These are phyloP conservation scores for Agrotis segetum DNA, from an alignment of 2,888 invertebrate species.

Conservation along the genomic window DNA sequence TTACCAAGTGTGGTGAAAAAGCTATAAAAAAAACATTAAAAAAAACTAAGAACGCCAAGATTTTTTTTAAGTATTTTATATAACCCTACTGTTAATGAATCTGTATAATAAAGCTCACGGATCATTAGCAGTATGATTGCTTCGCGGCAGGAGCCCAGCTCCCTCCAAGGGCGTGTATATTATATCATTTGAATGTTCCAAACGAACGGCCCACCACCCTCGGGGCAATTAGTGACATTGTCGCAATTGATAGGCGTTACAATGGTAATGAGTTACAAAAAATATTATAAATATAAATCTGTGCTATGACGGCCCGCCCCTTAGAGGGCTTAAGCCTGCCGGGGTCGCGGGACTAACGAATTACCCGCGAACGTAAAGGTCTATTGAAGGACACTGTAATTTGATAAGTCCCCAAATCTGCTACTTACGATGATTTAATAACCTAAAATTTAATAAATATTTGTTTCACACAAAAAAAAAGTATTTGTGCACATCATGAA, in stretches of 20 bases:
- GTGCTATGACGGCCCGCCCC: neutral
- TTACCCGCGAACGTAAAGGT: too few relatives aligned
- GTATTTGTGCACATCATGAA: too few relatives aligned
- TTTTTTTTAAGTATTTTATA: neutral
- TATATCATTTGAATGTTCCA: constrained; percentile 75
- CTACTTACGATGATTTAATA: too few relatives aligned
- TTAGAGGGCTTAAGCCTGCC: too few relatives aligned
- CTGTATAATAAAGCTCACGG: constrained; percentile 30
- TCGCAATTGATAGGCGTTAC: constrained; percentile 8
- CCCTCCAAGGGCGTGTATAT: constrained; percentile 66
- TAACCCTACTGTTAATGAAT: constrained; percentile 31
- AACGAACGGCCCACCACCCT: constrained; percentile 75
- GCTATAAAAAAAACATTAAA: too few relatives aligned
- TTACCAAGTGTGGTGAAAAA: too few relatives aligned
- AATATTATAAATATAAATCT: neutral
- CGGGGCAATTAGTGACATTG: constrained; percentile 42
- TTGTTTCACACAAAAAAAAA: too few relatives aligned
- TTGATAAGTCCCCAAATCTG: too few relatives aligned
- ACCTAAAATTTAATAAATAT: too few relatives aligned
- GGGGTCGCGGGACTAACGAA: too few relatives aligned
- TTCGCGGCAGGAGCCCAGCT: constrained; percentile 66
- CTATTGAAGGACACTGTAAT: too few relatives aligned
- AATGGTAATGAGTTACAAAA: constrained; percentile 10
- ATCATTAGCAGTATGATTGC: constrained; percentile 67
- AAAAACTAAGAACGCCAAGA: too few relatives aligned